These are phyloP conservation scores for Lates calcarifer DNA, from an alignment of 2,113 vertebrate species.

Conservation along the genomic window DNA sequence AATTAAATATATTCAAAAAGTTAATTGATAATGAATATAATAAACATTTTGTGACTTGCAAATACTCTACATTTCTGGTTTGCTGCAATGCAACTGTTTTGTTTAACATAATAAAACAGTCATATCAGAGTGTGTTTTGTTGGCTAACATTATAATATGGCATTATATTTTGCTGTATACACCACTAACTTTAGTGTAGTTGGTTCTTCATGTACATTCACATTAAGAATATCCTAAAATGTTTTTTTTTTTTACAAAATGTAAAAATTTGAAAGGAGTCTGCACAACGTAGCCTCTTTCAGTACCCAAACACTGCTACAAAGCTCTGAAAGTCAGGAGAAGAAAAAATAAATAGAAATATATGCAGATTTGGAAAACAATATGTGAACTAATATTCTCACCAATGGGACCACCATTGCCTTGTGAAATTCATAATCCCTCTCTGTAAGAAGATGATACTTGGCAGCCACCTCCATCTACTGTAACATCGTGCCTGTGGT, in stretches of 20 bases:
- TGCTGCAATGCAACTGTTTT: not conserved
- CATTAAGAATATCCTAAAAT: not conserved
- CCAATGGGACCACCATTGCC: conserved; percentile 71
- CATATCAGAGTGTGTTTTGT: not conserved
- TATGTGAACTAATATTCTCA: conserved; percentile 71
- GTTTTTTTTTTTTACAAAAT: no score
- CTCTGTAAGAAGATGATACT: conserved; percentile 80
- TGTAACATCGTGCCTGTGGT: conserved; percentile 75
- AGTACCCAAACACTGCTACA: not conserved
- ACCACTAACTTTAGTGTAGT: not conserved
- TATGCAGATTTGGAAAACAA: conserved; percentile 69
- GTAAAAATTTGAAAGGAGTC: not conserved
- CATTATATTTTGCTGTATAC: not conserved
- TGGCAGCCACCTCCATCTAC: conserved; percentile 76
- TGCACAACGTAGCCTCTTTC: not conserved
- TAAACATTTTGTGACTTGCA: not conserved
- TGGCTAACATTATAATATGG: not conserved
- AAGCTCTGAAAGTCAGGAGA: conserved; percentile 55
- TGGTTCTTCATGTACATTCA: not conserved
- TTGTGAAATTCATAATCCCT: conserved; percentile 79
- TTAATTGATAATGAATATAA: not conserved
- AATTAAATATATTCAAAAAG: not conserved
- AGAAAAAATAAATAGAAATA: conserved; percentile 50
- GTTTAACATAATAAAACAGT: not conserved
- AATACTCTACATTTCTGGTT: not conserved